Evolutionary conservation across 2,797 vertebrate species (phyloP).

Genomic region (Neosilurus mollespiculum): DNA sequence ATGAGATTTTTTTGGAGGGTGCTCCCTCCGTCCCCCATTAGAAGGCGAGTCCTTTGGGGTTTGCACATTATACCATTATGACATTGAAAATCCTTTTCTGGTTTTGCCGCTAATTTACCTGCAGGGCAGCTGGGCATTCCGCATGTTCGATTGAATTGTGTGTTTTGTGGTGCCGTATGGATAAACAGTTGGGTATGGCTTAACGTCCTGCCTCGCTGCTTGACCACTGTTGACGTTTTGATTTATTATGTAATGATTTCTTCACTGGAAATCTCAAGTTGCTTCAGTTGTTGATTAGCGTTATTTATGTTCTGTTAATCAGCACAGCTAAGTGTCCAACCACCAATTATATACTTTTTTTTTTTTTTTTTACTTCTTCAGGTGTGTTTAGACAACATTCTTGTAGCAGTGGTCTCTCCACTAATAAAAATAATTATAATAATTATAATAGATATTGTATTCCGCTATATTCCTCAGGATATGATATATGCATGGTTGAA

Average conservation of each 20-base stretch:
- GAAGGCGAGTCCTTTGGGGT: not conserved
- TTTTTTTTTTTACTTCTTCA: slow-evolving; percentile 2
- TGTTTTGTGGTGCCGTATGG: not conserved
- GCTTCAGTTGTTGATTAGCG: not conserved
- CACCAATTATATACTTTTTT: not conserved
- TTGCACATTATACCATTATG: not conserved
- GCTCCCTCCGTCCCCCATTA: not conserved
- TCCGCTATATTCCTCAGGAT: slow-evolving; percentile 32
- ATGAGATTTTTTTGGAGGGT: not conserved
- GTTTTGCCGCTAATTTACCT: not conserved
- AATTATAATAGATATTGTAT: not conserved
- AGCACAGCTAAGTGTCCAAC: not conserved
- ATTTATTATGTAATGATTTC: not conserved
- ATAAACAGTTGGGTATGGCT: slow-evolving; percentile 2
- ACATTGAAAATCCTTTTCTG: not conserved
- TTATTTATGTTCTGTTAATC: not conserved
- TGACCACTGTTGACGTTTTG: slow-evolving; percentile 22
- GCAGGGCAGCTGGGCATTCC: slow-evolving; percentile 13
- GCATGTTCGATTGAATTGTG: not conserved
- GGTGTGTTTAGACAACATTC: not conserved
- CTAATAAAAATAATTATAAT: not conserved
- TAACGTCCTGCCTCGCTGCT: not conserved
- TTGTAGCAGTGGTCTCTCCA: slow-evolving; percentile 1
- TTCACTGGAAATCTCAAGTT: not conserved
- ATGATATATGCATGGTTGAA: slow-evolving; percentile 42